Percentiles rank a stretch among this genome's conserved stretches.
Evolutionary conservation across 2,888 invertebrate genomes (phyloP).

Genomic region (Gibbula magus): DNA sequence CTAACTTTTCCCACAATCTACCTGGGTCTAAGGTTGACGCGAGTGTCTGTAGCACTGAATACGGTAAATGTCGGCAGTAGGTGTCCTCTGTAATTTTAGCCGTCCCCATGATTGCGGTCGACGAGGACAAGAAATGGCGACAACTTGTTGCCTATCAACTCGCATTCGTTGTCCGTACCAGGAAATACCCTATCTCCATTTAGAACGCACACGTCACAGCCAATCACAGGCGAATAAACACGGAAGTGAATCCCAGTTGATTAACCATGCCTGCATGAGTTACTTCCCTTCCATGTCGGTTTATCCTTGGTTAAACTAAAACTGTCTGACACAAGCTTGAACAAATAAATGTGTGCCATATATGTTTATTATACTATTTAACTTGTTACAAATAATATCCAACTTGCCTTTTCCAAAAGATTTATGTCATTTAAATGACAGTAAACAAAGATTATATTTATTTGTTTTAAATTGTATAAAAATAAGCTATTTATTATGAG

Average conservation of each 20-base stretch:
- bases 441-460: too few relatives aligned
- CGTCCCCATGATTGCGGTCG: constrained; percentile 25
- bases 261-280: neutral
- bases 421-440: too few relatives aligned
- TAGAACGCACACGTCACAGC: neutral
- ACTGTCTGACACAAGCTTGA: too few relatives aligned
- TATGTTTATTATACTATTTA: too few relatives aligned
- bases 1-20: constrained; percentile 57
- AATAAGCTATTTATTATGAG: too few relatives aligned
- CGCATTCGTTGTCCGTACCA: neutral
- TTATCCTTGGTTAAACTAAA: neutral
- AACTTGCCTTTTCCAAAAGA: too few relatives aligned
- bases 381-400: too few relatives aligned
- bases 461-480: too few relatives aligned
- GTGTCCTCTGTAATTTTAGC: constrained; percentile 45
- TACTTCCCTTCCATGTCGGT: neutral
- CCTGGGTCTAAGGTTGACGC: constrained; percentile 53
- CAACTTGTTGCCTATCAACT: neutral
- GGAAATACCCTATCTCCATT: neutral
- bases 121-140: too few relatives aligned
- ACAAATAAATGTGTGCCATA: too few relatives aligned
- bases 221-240: constrained; percentile 1
- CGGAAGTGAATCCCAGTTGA: neutral
- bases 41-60: constrained; percentile 46
- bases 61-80: constrained; percentile 56